These are phyloP conservation scores for Cephus pygmeus DNA, from an alignment of 2,888 invertebrate genomes.

Conservation along the genomic window DNA sequence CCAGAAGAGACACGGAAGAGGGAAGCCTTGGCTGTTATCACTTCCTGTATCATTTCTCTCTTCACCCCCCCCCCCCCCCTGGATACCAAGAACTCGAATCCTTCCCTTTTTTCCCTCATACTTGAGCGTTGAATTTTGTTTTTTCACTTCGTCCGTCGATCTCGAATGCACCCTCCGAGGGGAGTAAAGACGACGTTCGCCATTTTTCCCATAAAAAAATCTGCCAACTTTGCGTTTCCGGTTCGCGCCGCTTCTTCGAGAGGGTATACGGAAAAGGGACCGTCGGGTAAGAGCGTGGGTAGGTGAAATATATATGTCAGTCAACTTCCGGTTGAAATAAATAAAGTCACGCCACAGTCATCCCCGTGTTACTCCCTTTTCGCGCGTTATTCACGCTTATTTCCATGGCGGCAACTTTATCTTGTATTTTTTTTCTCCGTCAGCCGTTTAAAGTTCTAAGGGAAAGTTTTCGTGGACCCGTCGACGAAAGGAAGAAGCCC, in stretches of 20 bases:
- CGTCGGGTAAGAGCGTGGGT: conserved; percentile 43
- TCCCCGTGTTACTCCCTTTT: background rate
- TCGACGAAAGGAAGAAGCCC: too few species aligned
- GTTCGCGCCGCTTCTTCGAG: conserved; percentile 56
- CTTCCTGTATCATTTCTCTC: too few species aligned
- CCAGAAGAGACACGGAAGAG: too few species aligned
- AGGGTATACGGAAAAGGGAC: conserved; percentile 9
- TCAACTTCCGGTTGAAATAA: conserved; percentile 66
- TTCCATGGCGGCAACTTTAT: background rate
- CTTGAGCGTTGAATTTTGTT: too few species aligned
- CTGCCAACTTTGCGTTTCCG: conserved; percentile 64
- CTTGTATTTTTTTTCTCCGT: conserved; percentile 11
- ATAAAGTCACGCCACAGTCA: conserved; percentile 63
- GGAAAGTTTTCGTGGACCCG: background rate
- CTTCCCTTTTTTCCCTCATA: too few species aligned
- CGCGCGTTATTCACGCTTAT: conserved; percentile 5
- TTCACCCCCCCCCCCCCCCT: too few species aligned
- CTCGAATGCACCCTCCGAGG: background rate
- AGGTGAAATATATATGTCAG: conserved; percentile 65
- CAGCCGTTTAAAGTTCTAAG: background rate
- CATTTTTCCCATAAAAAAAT: conserved; percentile 57
- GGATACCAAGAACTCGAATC: too few species aligned
- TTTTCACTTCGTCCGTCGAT: too few species aligned
- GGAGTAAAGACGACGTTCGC: conserved; percentile 32
- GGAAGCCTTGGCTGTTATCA: too few species aligned